phyloP scores from a whole-genome alignment of 2,797 vertebrate species.

The Rhinoraja longicauda region DNA sequence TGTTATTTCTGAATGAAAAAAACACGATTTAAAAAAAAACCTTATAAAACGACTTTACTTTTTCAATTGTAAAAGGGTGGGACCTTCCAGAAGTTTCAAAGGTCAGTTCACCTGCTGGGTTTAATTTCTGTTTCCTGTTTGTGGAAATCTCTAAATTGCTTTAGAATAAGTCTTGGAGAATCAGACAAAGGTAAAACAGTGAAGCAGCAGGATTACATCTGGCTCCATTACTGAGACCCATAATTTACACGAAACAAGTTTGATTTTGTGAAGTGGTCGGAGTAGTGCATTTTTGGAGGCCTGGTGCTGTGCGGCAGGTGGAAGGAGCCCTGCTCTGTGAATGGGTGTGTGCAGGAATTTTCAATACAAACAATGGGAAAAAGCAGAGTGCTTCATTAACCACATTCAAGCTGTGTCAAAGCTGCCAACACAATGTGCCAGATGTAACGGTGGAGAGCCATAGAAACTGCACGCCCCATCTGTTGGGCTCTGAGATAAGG shows the following conservation, averaged over 20 bases:
- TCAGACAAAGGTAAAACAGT: background rate
- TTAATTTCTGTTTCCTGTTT: background rate
- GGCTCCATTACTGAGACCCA: background rate
- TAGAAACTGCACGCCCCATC: background rate
- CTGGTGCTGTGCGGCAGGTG: background rate
- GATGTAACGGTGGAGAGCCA: background rate
- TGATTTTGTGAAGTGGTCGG: background rate
- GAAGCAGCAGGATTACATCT: background rate
- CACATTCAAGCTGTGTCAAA: background rate
- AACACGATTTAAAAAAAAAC: no score
- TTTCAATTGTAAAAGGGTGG: background rate
- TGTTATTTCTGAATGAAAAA: background rate
- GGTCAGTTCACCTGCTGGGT: background rate
- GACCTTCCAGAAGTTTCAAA: background rate
- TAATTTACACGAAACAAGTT: background rate
- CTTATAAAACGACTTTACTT: background rate
- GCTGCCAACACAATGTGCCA: background rate
- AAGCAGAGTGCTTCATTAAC: conserved; percentile 14
- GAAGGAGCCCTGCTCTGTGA: background rate
- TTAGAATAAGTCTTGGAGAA: background rate
- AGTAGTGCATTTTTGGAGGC: background rate
- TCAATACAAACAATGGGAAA: conserved; percentile 20
- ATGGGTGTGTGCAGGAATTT: conserved; percentile 36
- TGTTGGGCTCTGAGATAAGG: background rate
- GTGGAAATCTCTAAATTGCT: conserved; percentile 26